phyloP scores from a whole-genome alignment of 2,888 invertebrate species.

The Agrotis segetum region DNA sequence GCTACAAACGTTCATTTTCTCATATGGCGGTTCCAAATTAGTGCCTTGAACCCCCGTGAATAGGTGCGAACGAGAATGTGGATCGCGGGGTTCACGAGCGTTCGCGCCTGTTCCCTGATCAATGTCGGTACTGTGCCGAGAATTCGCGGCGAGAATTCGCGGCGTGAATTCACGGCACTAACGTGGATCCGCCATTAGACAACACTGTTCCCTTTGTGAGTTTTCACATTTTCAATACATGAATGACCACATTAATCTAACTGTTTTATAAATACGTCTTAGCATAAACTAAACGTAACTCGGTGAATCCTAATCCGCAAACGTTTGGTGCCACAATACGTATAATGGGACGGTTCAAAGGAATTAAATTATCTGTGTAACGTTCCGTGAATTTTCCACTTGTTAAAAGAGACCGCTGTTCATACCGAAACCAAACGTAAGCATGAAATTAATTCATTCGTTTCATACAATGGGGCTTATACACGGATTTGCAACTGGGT shows the following conservation, averaged over 20 bases:
- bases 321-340: slow-evolving; percentile 61
- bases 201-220: neutral
- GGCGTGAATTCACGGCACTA: no score
- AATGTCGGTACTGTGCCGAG: no score
- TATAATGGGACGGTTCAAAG: slow-evolving; percentile 71
- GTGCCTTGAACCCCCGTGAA: no score
- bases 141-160: no score
- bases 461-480: slow-evolving; percentile 57
- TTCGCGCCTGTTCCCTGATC: no score
- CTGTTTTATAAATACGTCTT: slow-evolving; percentile 26
- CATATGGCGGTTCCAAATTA: no score
- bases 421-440: slow-evolving; percentile 71
- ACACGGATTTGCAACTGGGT: slow-evolving; percentile 24
- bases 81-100: no score
- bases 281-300: slow-evolving; percentile 46
- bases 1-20: no score
- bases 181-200: no score
- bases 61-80: no score
- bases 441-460: slow-evolving; percentile 74
- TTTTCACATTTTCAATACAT: slow-evolving; percentile 12
- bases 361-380: slow-evolving; percentile 75
- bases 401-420: slow-evolving; percentile 68
- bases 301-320: slow-evolving; percentile 59
- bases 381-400: slow-evolving; percentile 76
- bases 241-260: slow-evolving; percentile 23